Conservation (phyloP, 2,113 vertebrate genomes). For the Xiphophorus hellerii region DNA sequence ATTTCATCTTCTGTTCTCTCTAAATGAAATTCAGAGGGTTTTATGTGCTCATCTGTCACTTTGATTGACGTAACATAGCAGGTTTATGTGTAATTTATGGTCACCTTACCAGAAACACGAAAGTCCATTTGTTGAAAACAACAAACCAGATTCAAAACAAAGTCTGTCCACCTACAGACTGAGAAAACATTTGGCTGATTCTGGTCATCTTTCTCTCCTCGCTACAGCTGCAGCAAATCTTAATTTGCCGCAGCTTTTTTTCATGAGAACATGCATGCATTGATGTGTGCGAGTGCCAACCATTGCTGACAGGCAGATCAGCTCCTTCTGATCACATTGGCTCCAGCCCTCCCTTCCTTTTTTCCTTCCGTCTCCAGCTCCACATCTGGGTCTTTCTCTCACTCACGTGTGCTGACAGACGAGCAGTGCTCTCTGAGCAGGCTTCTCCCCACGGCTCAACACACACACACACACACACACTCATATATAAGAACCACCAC, state of each 20-base stretch:
- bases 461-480: constrained; percentile 24
- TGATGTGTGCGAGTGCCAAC: constrained; percentile 25
- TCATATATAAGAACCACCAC: constrained; percentile 17
- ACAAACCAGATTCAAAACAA: constrained; percentile 32
- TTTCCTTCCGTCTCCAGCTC: constrained; percentile 54
- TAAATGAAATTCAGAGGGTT: background rate
- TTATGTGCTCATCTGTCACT: constrained; percentile 49
- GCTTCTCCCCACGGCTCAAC: constrained; percentile 57
- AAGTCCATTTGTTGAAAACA: constrained; percentile 42
- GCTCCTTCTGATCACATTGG: constrained; percentile 69
- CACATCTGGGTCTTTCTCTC: constrained; percentile 75
- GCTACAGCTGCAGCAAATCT: constrained; percentile 50
- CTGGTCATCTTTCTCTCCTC: constrained; percentile 11
- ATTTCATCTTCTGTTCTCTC: background rate
- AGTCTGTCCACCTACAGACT: constrained; percentile 10
- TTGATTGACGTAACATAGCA: constrained; percentile 15
- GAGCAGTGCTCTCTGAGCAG: constrained; percentile 68
- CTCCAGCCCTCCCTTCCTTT: constrained; percentile 50
- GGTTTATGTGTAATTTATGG: constrained; percentile 35
- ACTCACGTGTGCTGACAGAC: constrained; percentile 78
- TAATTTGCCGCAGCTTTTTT: constrained; percentile 29
- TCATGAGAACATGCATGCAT: constrained; percentile 33
- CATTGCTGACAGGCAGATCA: constrained; percentile 71
- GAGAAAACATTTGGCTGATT: constrained; percentile 24
- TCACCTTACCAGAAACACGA: constrained; percentile 28